These are phyloP conservation scores for Lycorma delicatula DNA, from an alignment of 1,140 invertebrate species.

Conservation along the genomic window DNA sequence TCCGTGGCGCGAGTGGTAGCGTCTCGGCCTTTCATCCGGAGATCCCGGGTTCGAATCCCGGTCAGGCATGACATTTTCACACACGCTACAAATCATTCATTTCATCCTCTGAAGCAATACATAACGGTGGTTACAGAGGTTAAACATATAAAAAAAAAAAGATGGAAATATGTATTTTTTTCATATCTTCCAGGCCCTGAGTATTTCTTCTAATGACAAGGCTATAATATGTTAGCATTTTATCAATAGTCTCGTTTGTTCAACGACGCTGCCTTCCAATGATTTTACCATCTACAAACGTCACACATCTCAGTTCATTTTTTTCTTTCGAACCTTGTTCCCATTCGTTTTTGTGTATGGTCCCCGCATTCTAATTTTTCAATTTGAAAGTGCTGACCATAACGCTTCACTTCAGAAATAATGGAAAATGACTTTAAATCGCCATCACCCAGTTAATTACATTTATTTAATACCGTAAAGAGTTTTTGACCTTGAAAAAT, in stretches of 20 bases:
- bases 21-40: no score
- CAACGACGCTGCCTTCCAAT: background rate
- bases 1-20: no score
- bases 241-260: conserved; percentile 14
- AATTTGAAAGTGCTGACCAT: conserved; percentile 20
- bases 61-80: no score
- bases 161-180: no score
- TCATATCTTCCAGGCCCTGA: no score
- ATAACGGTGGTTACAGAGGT: no score
- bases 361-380: conserved; percentile 25
- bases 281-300: background rate
- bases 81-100: no score
- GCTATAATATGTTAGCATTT: no score
- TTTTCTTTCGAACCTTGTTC: conserved; percentile 13
- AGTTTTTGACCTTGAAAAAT: conserved; percentile 15
- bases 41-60: no score
- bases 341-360: conserved; percentile 21
- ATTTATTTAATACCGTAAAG: conserved; percentile 16
- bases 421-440: conserved; percentile 12
- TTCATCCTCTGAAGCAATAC: no score
- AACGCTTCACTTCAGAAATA: conserved; percentile 8
- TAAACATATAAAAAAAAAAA: no score
- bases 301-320: conserved; percentile 13
- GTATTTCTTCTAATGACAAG: no score
- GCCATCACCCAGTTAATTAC: conserved; percentile 22